Base-by-base conservation (phyloP, 2,797 vertebrate species). In the Taenioides sp. region DNA sequence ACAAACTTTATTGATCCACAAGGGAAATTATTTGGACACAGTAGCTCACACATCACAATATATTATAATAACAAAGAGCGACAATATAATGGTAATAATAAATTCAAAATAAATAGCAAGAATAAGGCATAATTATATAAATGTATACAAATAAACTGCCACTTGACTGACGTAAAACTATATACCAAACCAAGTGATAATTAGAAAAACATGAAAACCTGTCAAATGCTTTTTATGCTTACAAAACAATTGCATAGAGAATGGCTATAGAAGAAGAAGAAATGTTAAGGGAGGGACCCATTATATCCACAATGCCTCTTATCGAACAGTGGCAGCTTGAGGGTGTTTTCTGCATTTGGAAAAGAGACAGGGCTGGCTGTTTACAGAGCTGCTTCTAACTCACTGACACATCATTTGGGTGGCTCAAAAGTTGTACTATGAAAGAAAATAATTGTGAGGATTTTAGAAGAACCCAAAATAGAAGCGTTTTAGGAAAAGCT, bases 241-340 rank as follows among this genome's bases (percentile, higher is more conserved):
- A 47, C 43, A 47, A 47, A 47, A 47, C 16, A 47, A 3, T 43
- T 5, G 49, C 61, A 69, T 4, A n/a, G 17, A 54, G n/a, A 54
- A n/a, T 54, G 18, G 7, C 17, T 54, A 18, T n/a, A 3, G 54
- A 25, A 34, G 31, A 25, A 74, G 54, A 75, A 83, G 78, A 28
- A 54, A 22, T 27, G 65, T 55, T 52, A 57, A 63, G 65, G 57
- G 16, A 54, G 58, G 43, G 40, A 68, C 25, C 70, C 79, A 78
- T 70, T 82, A 84, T 82, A 85, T 79, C 11, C 84, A 69, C 40
- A 70, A 64, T 23, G 69, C 20, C 58, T 86, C 64, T 81, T 79
- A 89, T 83, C 70, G 83, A 80, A 59, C 47, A 61, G 69, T 70
- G 67, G 23, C 68, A 73, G 55, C 61, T 70, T 75, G 25, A 43